A percentile compares a stretch with the other conserved stretches of the same genome.
phyloP scores from a whole-genome alignment of 2,888 invertebrate genomes.

The Trachelus troglodyta region DNA sequence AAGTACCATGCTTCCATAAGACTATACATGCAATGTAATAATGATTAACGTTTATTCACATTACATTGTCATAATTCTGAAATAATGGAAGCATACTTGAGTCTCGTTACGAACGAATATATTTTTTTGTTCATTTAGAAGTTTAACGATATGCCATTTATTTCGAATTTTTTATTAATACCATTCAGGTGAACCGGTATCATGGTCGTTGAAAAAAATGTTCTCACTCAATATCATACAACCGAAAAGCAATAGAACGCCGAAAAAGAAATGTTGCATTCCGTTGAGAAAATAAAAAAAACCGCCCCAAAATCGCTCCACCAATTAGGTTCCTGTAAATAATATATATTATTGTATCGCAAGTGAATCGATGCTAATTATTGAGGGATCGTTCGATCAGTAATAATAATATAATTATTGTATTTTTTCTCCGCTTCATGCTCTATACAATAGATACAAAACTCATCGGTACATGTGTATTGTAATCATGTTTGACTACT shows the following conservation, averaged over 20 bases:
- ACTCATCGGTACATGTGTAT: slow-evolving; percentile 43
- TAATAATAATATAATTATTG: slow-evolving; percentile 40
- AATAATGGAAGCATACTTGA: neutral
- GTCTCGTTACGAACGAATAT: neutral
- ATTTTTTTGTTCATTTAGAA: neutral
- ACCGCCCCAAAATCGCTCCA: slow-evolving; percentile 29
- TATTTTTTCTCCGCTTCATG: slow-evolving; percentile 55
- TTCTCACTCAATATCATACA: neutral
- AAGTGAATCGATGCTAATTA: slow-evolving; percentile 40
- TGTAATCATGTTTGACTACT: slow-evolving; percentile 49
- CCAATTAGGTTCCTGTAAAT: slow-evolving; percentile 54
- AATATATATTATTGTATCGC: slow-evolving; percentile 39
- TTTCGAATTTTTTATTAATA: neutral
- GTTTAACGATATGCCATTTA: neutral
- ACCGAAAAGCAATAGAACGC: slow-evolving; percentile 15
- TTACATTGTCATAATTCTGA: neutral
- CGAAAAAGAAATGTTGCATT: slow-evolving; percentile 52
- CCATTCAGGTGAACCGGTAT: neutral
- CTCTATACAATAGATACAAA: slow-evolving; percentile 43
- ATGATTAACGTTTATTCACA: neutral
- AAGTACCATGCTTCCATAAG: slow-evolving; percentile 42
- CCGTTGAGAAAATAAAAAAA: slow-evolving; percentile 43
- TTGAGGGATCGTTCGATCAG: slow-evolving; percentile 35
- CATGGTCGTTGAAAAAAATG: neutral
- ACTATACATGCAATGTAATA: slow-evolving; percentile 37